Evolutionary conservation across 2,113 vertebrate species (phyloP).

Genomic region (Lates calcarifer): DNA sequence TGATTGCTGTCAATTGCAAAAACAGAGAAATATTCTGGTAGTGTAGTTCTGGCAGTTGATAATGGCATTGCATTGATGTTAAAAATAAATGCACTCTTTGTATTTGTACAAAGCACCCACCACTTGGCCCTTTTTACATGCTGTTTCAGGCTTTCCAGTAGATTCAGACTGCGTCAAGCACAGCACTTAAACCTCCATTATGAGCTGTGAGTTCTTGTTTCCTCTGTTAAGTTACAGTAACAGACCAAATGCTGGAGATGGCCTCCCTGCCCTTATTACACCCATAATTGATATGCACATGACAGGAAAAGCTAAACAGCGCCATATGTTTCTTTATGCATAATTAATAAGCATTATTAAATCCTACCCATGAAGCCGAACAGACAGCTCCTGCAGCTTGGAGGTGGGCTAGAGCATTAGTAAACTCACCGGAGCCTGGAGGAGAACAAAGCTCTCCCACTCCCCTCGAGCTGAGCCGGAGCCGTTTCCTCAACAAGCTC

Average conservation of each 20-base stretch:
- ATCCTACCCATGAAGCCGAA: background rate
- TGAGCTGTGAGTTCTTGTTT: background rate
- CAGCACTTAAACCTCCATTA: background rate
- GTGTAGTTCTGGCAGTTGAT: slow-evolving; percentile 8
- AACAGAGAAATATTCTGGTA: background rate
- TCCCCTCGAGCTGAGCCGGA: background rate
- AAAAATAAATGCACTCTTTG: slow-evolving; percentile 23
- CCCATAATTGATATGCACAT: slow-evolving; percentile 27
- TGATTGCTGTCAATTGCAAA: background rate
- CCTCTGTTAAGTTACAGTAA: background rate
- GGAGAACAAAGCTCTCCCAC: slow-evolving; percentile 23
- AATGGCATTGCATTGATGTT: slow-evolving; percentile 4
- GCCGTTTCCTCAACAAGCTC: slow-evolving; percentile 18
- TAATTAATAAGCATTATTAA: slow-evolving; percentile 60
- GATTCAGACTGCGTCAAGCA: background rate
- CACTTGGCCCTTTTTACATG: background rate
- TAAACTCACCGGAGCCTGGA: slow-evolving; percentile 1
- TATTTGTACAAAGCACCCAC: slow-evolving; percentile 12
- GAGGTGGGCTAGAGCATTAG: slow-evolving; percentile 7
- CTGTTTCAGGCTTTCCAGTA: slow-evolving; percentile 4
- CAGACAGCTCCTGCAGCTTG: slow-evolving; percentile 10
- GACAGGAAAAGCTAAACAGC: slow-evolving; percentile 44
- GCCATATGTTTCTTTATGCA: slow-evolving; percentile 53
- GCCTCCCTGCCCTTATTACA: slow-evolving; percentile 1
- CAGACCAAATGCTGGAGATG: slow-evolving; percentile 1